phyloP scores from a whole-genome alignment of 1,140 invertebrate genomes.

The Drosophila hydei region DNA sequence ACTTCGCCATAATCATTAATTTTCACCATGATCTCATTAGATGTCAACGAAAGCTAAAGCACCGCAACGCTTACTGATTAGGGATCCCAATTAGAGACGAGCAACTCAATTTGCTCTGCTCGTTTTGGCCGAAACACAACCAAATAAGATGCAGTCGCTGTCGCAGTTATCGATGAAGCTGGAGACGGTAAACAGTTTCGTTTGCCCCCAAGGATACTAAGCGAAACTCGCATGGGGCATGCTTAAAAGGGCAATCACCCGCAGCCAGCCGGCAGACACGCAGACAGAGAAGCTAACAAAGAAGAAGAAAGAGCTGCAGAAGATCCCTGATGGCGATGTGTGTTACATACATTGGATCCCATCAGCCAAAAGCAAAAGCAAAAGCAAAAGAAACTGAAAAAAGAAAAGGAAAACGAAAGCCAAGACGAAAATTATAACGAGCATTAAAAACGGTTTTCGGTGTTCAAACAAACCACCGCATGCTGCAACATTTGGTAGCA shows the following conservation, averaged over 20 bases:
- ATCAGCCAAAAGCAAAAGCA: slow-evolving; percentile 17
- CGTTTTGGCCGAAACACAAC: slow-evolving; percentile 19
- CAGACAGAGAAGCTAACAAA: slow-evolving; percentile 18
- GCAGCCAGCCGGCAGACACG: slow-evolving; percentile 7
- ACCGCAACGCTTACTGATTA: no score
- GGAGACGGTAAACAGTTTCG: slow-evolving; percentile 46
- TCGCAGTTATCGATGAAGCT: slow-evolving; percentile 27
- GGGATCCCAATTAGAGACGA: slow-evolving; percentile 62
- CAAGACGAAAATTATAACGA: slow-evolving; percentile 69
- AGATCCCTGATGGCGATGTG: slow-evolving; percentile 12
- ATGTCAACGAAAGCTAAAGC: no score
- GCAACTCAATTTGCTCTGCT: slow-evolving; percentile 57
- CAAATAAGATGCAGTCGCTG: slow-evolving; percentile 4
- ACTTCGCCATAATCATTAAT: no score
- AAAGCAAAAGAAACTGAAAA: slow-evolving; percentile 2
- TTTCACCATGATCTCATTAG: no score
- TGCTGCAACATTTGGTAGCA: slow-evolving; percentile 16
- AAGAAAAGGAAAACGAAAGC: slow-evolving; percentile 11
- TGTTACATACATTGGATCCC: slow-evolving; percentile 11
- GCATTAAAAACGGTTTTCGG: slow-evolving; percentile 65
- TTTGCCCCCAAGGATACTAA: slow-evolving; percentile 66
- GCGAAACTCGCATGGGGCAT: slow-evolving; percentile 43
- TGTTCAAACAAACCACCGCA: slow-evolving; percentile 66
- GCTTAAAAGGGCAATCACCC: slow-evolving; percentile 68
- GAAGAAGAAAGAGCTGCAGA: background rate